Percentiles rank a stretch among this genome's conserved stretches.
Conservation (phyloP, 1,140 invertebrate species). For the Sycophaga agraensis region DNA sequence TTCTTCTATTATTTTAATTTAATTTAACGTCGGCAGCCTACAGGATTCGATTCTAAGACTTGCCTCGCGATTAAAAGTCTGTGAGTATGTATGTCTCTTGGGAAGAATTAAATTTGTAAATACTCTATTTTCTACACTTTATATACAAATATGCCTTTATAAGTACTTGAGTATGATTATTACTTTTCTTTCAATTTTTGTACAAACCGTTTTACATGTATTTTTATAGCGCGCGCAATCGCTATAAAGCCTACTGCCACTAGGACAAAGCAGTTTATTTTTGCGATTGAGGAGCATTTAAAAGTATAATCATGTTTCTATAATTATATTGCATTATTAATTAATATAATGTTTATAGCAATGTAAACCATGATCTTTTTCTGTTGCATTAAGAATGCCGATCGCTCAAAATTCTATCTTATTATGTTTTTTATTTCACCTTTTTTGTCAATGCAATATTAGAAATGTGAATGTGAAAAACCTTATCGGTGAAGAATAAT, state of each 20-base stretch:
- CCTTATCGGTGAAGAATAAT: constrained; percentile 9
- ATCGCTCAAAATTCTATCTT: constrained; percentile 5
- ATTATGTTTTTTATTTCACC: constrained; percentile 23
- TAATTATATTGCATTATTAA: constrained; percentile 36
- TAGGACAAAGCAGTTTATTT: not conserved
- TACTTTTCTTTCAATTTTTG: constrained; percentile 55
- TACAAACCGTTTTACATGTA: constrained; percentile 58
- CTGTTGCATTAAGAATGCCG: constrained; percentile 35
- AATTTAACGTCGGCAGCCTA: constrained; percentile 12
- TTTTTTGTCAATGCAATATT: constrained; percentile 26
- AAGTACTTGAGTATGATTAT: constrained; percentile 44
- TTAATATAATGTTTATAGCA: constrained; percentile 17
- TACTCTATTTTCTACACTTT: constrained; percentile 44
- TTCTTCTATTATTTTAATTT: not conserved
- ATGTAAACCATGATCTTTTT: constrained; percentile 29
- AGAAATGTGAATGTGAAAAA: constrained; percentile 14
- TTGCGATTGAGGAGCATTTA: constrained; percentile 17
- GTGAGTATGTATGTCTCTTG: not conserved
- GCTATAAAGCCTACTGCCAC: not conserved
- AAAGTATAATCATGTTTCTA: constrained; percentile 45
- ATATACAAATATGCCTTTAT: constrained; percentile 33
- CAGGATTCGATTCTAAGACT: constrained; percentile 17
- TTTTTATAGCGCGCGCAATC: constrained; percentile 33
- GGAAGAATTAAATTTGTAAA: constrained; percentile 41
- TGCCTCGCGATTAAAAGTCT: constrained; percentile 6